Base-by-base conservation (phyloP, 2,113 vertebrate species). In the Lampris megalopsis region DNA sequence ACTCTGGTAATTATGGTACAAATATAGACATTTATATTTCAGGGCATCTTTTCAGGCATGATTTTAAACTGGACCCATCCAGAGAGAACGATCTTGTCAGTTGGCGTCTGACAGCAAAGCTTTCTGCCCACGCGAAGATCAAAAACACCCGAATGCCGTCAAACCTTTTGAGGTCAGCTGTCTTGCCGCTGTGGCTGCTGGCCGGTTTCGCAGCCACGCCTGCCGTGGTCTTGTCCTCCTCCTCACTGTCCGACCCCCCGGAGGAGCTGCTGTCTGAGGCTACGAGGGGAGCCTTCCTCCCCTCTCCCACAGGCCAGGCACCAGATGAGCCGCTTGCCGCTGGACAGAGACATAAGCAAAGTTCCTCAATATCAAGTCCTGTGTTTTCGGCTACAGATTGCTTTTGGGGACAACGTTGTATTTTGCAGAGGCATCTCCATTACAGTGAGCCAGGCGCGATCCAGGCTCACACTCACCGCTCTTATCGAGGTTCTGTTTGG, bases 211-310 rank as follows among this genome's bases (percentile, higher is more conserved):
- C 83, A 77, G 86, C 6, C 0, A 57, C 49, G 1, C 77, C 83
- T 0, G 67, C 78, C 0, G 77, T 87, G 0, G 85, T 92, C 36
- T 94, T 94, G 45, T 94, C 86, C 0, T 95, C 93, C 0, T 97
- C 95, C 6, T 95, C 92, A 0, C 95, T 94, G 86, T 95, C 93
- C 0, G 96, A 96, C 54, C 95, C 95, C 0, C 93, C 95, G 0
- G 95, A 96, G 76, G 96, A 96, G 91, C 95, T 95, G 91, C 96
- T 95, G 93, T 97, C 96, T 0, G 95, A 93, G 53, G 93, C 94
- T 68, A 91, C 88, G 36, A 94, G 84, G 0, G 96, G 94, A 0
- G 93, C 92, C 64, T 95, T 95, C 68, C 86, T 90, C 0, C 89
- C 70, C 49, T 93, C 92, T 6, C 92, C 94, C 40, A 82, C 89